phyloP scores from a whole-genome alignment of 2,888 invertebrate genomes.

The Chrysopilus asiliformis region DNA sequence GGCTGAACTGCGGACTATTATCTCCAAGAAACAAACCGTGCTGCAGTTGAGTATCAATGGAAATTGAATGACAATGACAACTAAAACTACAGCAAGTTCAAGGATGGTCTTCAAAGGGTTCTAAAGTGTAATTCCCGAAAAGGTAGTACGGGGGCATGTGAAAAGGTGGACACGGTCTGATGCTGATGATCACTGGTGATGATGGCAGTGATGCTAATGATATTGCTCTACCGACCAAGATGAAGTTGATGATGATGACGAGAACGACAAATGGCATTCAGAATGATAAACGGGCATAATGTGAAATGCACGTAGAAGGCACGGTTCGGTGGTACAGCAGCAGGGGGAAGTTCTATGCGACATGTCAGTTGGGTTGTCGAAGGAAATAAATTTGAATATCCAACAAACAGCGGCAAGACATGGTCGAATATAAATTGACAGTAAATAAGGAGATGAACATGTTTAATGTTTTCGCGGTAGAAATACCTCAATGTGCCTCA shows the following conservation, averaged over 20 bases:
- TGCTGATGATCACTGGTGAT: not conserved
- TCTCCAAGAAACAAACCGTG: too few relatives aligned
- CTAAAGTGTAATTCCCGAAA: too few relatives aligned
- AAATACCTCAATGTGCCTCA: too few relatives aligned
- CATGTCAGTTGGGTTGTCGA: constrained; percentile 10
- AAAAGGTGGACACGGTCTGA: too few relatives aligned
- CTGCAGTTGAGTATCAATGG: too few relatives aligned
- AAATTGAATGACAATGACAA: too few relatives aligned
- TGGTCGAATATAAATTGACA: constrained; percentile 12
- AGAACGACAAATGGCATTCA: constrained; percentile 8
- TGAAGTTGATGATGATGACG: not conserved
- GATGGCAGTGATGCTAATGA: not conserved
- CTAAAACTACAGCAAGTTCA: too few relatives aligned
- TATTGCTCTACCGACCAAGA: not conserved
- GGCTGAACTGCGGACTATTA: too few relatives aligned
- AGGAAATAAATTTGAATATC: constrained; percentile 15
- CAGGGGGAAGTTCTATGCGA: constrained; percentile 10
- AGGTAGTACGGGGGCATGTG: too few relatives aligned
- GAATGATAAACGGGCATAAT: constrained; percentile 10
- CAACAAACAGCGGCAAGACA: constrained; percentile 4
- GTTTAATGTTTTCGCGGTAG: constrained; percentile 8
- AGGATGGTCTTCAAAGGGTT: too few relatives aligned
- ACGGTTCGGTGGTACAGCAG: too few relatives aligned
- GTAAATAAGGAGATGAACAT: constrained; percentile 11
- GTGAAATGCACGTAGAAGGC: too few relatives aligned